These are phyloP conservation scores for Theonella swinhoei DNA, from an alignment of 37 sponge, comb jelly and placozoan species.

Conservation along the genomic window DNA sequence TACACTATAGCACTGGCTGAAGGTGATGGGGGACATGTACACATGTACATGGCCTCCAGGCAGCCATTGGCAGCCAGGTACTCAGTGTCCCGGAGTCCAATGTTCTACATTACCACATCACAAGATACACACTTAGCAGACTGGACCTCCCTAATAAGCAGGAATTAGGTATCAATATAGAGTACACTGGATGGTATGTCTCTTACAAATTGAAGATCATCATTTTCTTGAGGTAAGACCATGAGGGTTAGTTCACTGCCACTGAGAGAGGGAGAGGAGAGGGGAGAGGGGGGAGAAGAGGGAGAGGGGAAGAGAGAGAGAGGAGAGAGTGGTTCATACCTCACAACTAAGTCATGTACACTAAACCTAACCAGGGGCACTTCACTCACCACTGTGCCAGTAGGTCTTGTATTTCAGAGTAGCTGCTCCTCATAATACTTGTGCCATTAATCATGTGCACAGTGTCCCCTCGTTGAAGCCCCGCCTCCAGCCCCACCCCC, in stretches of 20 bases:
- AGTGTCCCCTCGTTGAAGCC: constrained; percentile 50
- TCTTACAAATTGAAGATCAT: constrained; percentile 73
- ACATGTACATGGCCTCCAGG: too few relatives aligned
- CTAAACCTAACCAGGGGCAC: neutral
- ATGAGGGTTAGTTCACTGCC: constrained; percentile 34
- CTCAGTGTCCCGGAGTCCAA: too few relatives aligned
- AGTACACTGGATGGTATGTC: too few relatives aligned
- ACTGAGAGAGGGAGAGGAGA: constrained; percentile 20
- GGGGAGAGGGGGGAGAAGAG: neutral
- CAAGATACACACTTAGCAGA: too few relatives aligned
- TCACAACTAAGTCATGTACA: neutral
- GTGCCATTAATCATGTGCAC: constrained; percentile 54
- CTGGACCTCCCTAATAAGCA: too few relatives aligned
- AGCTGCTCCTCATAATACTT: constrained; percentile 28
- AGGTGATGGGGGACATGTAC: too few relatives aligned
- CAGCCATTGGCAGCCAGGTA: too few relatives aligned
- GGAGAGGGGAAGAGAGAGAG: neutral
- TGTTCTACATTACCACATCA: too few relatives aligned
- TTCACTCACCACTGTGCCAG: constrained; percentile 15
- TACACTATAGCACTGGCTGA: too few relatives aligned
- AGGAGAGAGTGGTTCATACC: too few relatives aligned
- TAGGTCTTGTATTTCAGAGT: constrained; percentile 9
- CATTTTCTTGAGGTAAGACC: constrained; percentile 46
- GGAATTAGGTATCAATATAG: too few relatives aligned
- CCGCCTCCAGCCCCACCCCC: constrained; percentile 49